Percentiles rank a stretch among this genome's conserved stretches.
phyloP scores from a whole-genome alignment of 2,888 invertebrate genomes.

The Sepiola atlantica region DNA sequence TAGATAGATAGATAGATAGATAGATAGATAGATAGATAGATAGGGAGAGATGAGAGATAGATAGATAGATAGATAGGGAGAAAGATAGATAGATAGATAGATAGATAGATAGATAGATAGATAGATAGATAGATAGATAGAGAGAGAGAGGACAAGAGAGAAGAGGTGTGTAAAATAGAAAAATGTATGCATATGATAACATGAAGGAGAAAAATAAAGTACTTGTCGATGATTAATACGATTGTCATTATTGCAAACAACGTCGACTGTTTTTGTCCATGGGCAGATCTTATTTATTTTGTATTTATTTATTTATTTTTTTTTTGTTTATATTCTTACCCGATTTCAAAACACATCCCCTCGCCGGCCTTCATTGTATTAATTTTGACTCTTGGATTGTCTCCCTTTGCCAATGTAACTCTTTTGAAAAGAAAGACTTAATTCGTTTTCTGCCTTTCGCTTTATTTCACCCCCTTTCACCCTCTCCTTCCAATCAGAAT shows the following conservation, averaged over 20 bases:
- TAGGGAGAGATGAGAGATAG: not conserved
- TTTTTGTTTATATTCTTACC: too few species aligned
- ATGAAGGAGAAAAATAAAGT: not conserved
- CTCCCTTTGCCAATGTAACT: not conserved
- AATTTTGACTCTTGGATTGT: not conserved
- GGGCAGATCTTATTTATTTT: not conserved
- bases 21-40: not conserved
- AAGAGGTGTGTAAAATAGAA: not conserved
- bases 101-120: not conserved
- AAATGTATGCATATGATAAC: not conserved
- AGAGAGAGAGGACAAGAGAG: not conserved
- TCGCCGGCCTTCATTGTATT: not conserved
- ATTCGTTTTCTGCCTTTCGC: not conserved
- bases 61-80: not conserved
- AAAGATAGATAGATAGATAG: too few species aligned
- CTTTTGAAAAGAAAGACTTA: not conserved
- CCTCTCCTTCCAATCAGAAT: constrained; percentile 15
- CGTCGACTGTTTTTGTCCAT: constrained; percentile 32
- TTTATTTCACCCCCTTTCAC: not conserved
- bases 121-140: not conserved
- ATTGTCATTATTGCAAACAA: not conserved
- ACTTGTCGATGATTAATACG: not conserved
- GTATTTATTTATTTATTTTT: not conserved
- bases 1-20: not conserved
- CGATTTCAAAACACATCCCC: not conserved